Conservation (phyloP, 1,140 invertebrate genomes). For the Ctenoplectra terminalis region DNA sequence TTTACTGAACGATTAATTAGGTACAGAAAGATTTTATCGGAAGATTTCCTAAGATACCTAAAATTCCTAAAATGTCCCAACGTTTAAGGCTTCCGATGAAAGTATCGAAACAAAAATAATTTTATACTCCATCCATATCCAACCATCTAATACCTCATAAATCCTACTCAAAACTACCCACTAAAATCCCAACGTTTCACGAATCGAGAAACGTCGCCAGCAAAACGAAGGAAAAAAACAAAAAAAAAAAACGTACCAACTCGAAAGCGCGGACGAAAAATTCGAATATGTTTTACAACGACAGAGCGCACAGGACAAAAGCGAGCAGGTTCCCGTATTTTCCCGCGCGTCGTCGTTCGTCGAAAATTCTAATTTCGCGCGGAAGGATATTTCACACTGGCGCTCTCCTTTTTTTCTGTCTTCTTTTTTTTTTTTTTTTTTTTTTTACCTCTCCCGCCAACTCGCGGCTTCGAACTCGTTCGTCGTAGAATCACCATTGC, state of each 20-base stretch:
- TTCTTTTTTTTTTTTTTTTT: too few species aligned
- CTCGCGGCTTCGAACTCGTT: constrained; percentile 28
- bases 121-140: too few species aligned
- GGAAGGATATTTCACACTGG: constrained; percentile 31
- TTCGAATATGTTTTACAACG: constrained; percentile 49
- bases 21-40: too few species aligned
- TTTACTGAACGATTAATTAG: too few species aligned
- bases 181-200: neutral
- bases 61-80: too few species aligned
- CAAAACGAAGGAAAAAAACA: neutral
- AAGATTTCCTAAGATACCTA: too few species aligned
- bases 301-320: constrained; percentile 20
- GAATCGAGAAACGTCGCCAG: neutral
- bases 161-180: neutral
- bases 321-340: constrained; percentile 26
- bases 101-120: too few species aligned
- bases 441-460: neutral
- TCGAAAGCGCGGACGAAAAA: constrained; percentile 17
- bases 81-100: too few species aligned
- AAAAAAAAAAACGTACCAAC: neutral
- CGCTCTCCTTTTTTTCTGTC: neutral
- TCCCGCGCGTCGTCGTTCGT: constrained; percentile 24
- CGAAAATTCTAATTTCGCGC: constrained; percentile 52
- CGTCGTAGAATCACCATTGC: constrained; percentile 2
- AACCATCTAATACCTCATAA: neutral